phyloP scores from a whole-genome alignment of 1,140 invertebrate genomes.

The Macrocentrus cingulum region DNA sequence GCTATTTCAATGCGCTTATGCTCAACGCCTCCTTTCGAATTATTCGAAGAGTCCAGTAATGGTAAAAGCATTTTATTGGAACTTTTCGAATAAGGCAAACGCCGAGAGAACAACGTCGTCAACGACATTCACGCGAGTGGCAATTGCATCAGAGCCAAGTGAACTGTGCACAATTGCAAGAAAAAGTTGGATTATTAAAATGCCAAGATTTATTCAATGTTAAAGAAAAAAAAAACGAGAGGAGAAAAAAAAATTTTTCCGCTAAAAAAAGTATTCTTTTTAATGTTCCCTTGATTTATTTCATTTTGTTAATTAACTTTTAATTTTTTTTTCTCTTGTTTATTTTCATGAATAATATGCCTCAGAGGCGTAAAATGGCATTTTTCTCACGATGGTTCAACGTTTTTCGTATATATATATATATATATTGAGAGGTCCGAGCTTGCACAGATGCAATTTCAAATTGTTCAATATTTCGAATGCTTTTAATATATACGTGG shows the following conservation, averaged over 20 bases:
- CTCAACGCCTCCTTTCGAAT: slow-evolving; percentile 20
- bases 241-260: not conserved
- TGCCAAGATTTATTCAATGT: not conserved
- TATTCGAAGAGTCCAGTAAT: slow-evolving; percentile 27
- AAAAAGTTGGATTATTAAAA: not conserved
- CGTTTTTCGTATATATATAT: too few relatives aligned
- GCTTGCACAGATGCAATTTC: too few relatives aligned
- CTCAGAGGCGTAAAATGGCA: too few relatives aligned
- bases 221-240: too few relatives aligned
- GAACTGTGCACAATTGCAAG: not conserved
- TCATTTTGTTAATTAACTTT: too few relatives aligned
- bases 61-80: slow-evolving; percentile 20
- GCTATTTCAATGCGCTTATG: slow-evolving; percentile 27
- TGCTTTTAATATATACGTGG: not conserved
- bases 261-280: not conserved
- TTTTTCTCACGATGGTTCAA: too few relatives aligned
- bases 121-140: not conserved
- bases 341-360: too few relatives aligned
- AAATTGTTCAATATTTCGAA: too few relatives aligned
- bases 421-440: too few relatives aligned
- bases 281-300: too few relatives aligned
- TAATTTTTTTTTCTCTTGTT: too few relatives aligned
- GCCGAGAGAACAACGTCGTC: not conserved
- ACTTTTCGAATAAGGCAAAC: slow-evolving; percentile 1
- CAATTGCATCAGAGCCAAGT: not conserved